Evolutionary conservation across 2,113 vertebrate species (phyloP).

Genomic region (Scomber scombrus): DNA sequence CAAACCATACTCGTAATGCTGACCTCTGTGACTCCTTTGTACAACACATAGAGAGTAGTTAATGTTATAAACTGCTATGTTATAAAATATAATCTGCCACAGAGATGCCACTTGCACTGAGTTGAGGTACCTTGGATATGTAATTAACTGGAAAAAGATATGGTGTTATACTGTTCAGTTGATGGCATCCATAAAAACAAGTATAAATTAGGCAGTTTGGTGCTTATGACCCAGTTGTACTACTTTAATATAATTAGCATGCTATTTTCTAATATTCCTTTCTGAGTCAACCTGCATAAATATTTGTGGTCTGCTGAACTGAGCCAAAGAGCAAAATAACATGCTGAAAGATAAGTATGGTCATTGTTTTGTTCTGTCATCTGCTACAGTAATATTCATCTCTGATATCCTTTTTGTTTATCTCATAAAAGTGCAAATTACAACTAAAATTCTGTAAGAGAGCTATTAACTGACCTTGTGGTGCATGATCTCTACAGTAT

Average conservation of each 20-base stretch:
- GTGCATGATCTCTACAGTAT: not conserved
- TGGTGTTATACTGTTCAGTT: not conserved
- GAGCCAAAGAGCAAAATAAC: constrained; percentile 29
- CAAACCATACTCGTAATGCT: not conserved
- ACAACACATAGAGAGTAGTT: not conserved
- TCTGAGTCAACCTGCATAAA: not conserved
- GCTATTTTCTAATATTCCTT: not conserved
- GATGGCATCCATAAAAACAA: not conserved
- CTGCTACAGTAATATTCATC: not conserved
- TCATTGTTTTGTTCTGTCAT: constrained; percentile 3
- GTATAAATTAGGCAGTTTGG: not conserved
- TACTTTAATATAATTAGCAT: not conserved
- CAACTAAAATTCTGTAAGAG: not conserved
- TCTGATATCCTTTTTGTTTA: not conserved
- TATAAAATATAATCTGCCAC: not conserved
- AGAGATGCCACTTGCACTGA: not conserved
- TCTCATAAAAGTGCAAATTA: not conserved
- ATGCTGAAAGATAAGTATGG: not conserved
- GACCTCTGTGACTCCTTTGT: not conserved
- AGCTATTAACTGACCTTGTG: not conserved
- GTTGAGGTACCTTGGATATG: not conserved
- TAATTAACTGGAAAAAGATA: not conserved
- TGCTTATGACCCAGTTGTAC: not conserved
- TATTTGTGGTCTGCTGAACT: not conserved
- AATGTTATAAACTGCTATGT: not conserved